Percentiles rank a stretch among this genome's conserved stretches.
Evolutionary conservation across 1,140 invertebrate genomes (phyloP).

Genomic region (Rhizoglyphus robini): DNA sequence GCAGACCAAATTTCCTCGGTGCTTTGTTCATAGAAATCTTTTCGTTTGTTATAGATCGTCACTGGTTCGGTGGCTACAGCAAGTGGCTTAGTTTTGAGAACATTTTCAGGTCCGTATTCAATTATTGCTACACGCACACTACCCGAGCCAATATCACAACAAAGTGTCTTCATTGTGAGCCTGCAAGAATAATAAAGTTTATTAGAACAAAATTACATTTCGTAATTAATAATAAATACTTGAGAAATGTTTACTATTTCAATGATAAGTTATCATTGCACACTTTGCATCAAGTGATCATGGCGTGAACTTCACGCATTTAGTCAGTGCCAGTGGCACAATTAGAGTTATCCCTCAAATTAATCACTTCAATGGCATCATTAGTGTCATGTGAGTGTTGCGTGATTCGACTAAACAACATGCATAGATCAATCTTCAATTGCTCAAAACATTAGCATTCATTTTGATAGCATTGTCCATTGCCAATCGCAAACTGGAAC

Average conservation of each 20-base stretch:
- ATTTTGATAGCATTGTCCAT: too few relatives aligned
- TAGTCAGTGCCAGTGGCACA: not conserved
- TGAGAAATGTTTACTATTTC: not conserved
- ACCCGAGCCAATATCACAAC: conserved; percentile 15
- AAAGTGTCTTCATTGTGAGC: conserved; percentile 6
- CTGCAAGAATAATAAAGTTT: too few relatives aligned
- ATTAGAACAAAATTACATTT: not conserved
- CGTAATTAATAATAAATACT: not conserved
- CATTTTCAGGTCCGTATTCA: not conserved
- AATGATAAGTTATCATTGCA: too few relatives aligned
- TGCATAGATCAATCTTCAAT: too few relatives aligned
- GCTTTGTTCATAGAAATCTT: conserved; percentile 79
- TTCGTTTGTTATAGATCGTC: conserved; percentile 43
- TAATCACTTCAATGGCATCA: too few relatives aligned
- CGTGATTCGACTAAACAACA: too few relatives aligned
- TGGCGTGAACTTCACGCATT: not conserved
- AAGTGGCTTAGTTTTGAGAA: not conserved
- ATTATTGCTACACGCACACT: conserved; percentile 20
- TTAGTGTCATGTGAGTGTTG: too few relatives aligned
- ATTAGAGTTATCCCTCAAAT: not conserved
- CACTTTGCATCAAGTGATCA: too few relatives aligned
- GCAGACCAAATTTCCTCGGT: conserved; percentile 74
- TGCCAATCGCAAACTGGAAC: too few relatives aligned
- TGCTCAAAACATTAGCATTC: too few relatives aligned
- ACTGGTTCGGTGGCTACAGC: not conserved